These are phyloP conservation scores for Dermatemys mawii DNA, from an alignment of 2,113 vertebrate genomes.

Conservation along the genomic window DNA sequence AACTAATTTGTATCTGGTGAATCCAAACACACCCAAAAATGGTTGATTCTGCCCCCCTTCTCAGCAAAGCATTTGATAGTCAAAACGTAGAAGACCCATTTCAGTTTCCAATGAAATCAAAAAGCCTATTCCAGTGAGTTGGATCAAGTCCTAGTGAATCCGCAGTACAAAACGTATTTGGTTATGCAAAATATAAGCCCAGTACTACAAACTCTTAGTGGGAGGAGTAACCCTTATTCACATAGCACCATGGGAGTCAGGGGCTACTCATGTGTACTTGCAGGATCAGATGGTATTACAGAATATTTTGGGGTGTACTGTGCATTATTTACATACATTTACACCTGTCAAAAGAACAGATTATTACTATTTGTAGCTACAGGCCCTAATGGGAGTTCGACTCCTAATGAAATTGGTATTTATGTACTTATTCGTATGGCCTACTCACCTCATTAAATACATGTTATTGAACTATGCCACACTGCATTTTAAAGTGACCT, in stretches of 20 bases:
- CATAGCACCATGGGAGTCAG: neutral
- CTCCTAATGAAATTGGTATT: neutral
- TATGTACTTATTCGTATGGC: neutral
- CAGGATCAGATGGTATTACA: neutral
- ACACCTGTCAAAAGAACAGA: neutral
- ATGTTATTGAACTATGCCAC: neutral
- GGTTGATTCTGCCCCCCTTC: neutral
- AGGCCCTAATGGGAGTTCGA: neutral
- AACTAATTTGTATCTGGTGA: neutral
- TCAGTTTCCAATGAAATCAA: neutral
- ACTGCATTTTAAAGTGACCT: rapidly evolving
- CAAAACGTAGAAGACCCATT: neutral
- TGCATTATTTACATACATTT: neutral
- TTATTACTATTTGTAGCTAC: rapidly evolving
- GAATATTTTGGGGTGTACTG: rapidly evolving
- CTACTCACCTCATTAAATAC: rapidly evolving
- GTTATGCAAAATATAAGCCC: neutral
- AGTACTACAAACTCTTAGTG: neutral
- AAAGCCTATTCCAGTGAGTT: neutral
- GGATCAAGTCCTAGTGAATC: neutral
- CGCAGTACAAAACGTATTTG: neutral
- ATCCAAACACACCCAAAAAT: neutral
- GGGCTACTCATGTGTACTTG: neutral
- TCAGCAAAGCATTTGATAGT: neutral
- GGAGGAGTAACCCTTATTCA: neutral